phyloP scores from a whole-genome alignment of 2,888 invertebrate species.

The Lottia gigantea region DNA sequence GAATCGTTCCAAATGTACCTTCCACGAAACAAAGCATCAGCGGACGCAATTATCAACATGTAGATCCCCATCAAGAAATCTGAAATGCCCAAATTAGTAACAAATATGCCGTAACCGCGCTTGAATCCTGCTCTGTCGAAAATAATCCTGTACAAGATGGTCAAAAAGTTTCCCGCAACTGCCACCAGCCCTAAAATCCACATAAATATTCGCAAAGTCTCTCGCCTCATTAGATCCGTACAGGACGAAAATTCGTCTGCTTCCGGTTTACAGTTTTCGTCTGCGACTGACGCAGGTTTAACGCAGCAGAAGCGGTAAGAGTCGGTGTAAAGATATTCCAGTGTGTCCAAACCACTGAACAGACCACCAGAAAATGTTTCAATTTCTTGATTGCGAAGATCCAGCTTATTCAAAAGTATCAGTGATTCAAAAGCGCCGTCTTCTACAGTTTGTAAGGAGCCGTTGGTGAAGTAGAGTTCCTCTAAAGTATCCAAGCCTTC shows the following conservation, averaged over 20 bases:
- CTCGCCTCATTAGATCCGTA: conserved; percentile 36
- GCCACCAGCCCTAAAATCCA: conserved; percentile 39
- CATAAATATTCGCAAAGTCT: conserved; percentile 33
- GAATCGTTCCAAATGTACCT: conserved; percentile 42
- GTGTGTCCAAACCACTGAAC: conserved; percentile 10
- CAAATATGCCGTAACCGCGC: conserved; percentile 34
- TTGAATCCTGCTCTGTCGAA: conserved; percentile 40
- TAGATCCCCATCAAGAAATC: conserved; percentile 48
- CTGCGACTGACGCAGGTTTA: conserved; percentile 10
- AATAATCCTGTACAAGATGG: conserved; percentile 27
- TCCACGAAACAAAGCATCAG: conserved; percentile 39
- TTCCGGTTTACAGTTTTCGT: conserved; percentile 22
- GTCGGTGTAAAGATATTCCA: conserved; percentile 19
- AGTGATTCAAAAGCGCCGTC: conserved; percentile 9
- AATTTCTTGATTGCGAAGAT: neutral
- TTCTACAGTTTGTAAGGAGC: neutral
- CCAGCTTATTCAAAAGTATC: neutral
- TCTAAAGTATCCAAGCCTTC: neutral
- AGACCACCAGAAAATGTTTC: conserved; percentile 5
- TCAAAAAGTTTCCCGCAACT: conserved; percentile 34
- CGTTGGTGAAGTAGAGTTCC: neutral
- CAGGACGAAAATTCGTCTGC: conserved; percentile 37
- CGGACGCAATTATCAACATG: conserved; percentile 37
- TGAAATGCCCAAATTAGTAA: conserved; percentile 36
- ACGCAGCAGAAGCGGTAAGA: conserved; percentile 20